Base-by-base conservation (phyloP, 2,113 vertebrate species). In the Dasypus novemcinctus region DNA sequence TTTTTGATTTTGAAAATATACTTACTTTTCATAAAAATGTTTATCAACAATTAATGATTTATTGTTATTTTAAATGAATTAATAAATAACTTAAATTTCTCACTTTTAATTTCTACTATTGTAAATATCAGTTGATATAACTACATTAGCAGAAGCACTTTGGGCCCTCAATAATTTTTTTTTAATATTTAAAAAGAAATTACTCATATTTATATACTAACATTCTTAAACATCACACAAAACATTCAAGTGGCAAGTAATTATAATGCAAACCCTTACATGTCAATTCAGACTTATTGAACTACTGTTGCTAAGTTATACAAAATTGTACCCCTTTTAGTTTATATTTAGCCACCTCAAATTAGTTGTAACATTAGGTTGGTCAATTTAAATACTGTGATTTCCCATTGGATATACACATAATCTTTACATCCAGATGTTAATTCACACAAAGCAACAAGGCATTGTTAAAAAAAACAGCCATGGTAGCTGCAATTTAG, bases 231-330 rank as follows among this genome's bases (percentile, higher is more conserved):
- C 96, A 97, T 97, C 93, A 97, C 95, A 98, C 97, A 98, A 98
- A 98, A 98, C 98, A 98, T 98, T 98, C 97, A 98, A 98, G 97
- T 98, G 98, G 97, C 92, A 98, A 97, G 96, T 98, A 97, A 98
- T 49, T 49, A 49, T 49, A 49, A 49, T 49, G 46, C 46, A 49
- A 49, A 49, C 46, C 46, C 46, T 49, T 98, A 98, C 98, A 98
- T 98, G 98, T 97, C 98, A 98, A 98, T 98, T 98, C 98, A 98
- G 97, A 98, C 98, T 98, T 98, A 99, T 98, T 98, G 98, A 99
- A 49, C 46, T 49, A 49, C 46, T 49, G 46, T 49, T 49, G 46
- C 46, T 49, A 49, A 49, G 8, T 49, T 98, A 98, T 99, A 99
- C 98, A 99, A 99, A 99, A 99, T 98, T 98, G 98, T 98, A 99